Percentiles rank a stretch among this genome's conserved stretches.
phyloP scores from a whole-genome alignment of 2,797 vertebrate genomes.

The Cirrhinus molitorella region DNA sequence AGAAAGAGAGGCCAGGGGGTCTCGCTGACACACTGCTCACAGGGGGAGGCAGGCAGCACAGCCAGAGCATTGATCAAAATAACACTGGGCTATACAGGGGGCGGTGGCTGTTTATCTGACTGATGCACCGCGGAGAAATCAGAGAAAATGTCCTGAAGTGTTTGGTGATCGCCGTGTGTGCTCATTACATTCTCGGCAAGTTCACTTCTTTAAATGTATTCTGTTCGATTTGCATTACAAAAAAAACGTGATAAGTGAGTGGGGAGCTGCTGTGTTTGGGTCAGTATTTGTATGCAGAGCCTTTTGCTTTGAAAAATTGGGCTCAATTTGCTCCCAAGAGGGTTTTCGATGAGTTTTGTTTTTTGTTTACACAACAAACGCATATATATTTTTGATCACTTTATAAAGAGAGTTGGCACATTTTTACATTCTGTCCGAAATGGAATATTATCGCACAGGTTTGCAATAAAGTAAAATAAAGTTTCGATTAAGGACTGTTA shows the following conservation, averaged over 20 bases:
- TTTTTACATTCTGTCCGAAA: neutral
- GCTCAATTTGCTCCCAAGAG: neutral
- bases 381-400: neutral
- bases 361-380: neutral
- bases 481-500: neutral
- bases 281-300: slow-evolving; percentile 15
- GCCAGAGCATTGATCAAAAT: slow-evolving; percentile 45
- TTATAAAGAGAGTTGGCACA: neutral
- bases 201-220: neutral
- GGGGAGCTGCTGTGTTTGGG: neutral
- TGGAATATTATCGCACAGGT: neutral
- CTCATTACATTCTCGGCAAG: neutral
- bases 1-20: slow-evolving; percentile 67
- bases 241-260: neutral
- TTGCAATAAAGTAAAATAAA: neutral
- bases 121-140: slow-evolving; percentile 11
- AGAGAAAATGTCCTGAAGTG: neutral
- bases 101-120: slow-evolving; percentile 8
- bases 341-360: neutral
- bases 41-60: slow-evolving; percentile 42
- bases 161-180: neutral
- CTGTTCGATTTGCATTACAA: neutral
- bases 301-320: neutral
- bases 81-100: slow-evolving; percentile 33
- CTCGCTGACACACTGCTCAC: slow-evolving; percentile 73